phyloP scores from a whole-genome alignment of 2,888 invertebrate species.

The Onthophagus sagittarius region DNA sequence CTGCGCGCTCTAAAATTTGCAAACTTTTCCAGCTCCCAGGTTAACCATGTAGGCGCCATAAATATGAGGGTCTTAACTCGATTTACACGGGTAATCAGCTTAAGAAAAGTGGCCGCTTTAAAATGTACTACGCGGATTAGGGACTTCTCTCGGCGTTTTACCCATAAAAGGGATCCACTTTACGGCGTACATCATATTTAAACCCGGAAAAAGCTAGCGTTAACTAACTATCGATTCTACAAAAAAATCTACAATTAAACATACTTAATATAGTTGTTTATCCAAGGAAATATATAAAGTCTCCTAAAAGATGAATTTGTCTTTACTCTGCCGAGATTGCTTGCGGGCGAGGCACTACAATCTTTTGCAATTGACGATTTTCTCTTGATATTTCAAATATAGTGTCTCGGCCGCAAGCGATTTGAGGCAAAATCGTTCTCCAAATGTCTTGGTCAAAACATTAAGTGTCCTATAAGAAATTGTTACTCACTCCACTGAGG shows the following conservation, averaged over 20 bases:
- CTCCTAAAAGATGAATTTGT: too few species aligned
- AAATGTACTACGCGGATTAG: slow-evolving; percentile 49
- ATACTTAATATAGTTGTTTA: too few species aligned
- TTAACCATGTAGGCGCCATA: slow-evolving; percentile 49
- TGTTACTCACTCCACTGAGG: too few species aligned
- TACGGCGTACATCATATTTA: slow-evolving; percentile 44
- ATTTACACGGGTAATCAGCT: slow-evolving; percentile 53
- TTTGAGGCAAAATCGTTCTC: too few species aligned
- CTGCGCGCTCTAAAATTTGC: slow-evolving; percentile 25
- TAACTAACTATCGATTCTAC: background rate
- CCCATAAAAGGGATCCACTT: slow-evolving; percentile 42
- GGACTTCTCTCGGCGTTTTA: slow-evolving; percentile 36
- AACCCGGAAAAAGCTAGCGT: slow-evolving; percentile 14
- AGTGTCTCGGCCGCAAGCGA: too few species aligned
- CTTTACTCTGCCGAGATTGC: too few species aligned
- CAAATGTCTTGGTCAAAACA: too few species aligned
- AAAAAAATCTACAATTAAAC: background rate
- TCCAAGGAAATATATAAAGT: too few species aligned
- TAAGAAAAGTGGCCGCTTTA: slow-evolving; percentile 51
- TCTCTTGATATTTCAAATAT: too few species aligned
- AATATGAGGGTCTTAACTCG: slow-evolving; percentile 51
- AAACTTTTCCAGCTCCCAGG: slow-evolving; percentile 27
- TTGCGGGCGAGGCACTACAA: too few species aligned
- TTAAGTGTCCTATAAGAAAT: too few species aligned
- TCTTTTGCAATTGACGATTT: too few species aligned